Conservation (phyloP, 2,113 vertebrate genomes). For the Phylloscopus trochilus region DNA sequence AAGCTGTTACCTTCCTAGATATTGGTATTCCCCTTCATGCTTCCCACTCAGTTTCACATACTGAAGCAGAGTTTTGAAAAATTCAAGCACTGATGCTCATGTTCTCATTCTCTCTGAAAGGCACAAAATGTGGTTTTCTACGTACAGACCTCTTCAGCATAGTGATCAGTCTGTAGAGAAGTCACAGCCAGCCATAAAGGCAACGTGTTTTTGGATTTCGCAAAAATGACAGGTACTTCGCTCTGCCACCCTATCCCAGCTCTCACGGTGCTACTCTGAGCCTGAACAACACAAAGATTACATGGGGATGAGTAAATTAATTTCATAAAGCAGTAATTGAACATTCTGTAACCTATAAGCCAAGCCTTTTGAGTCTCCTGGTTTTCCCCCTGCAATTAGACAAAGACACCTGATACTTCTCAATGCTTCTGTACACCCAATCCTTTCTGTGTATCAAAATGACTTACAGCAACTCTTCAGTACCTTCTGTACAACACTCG, state of each 20-base stretch:
- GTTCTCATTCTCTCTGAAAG: not conserved
- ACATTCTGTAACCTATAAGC: not conserved
- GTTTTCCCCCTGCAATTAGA: not conserved
- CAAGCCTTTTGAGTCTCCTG: not conserved
- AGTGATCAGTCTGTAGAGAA: not conserved
- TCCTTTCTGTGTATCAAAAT: not conserved
- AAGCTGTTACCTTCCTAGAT: not conserved
- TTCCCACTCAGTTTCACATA: not conserved
- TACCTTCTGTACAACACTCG: not conserved
- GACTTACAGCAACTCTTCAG: not conserved
- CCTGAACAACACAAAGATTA: not conserved
- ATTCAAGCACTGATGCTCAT: not conserved
- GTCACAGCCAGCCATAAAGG: not conserved
- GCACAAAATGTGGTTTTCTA: not conserved
- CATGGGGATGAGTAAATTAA: not conserved
- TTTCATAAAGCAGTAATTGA: not conserved
- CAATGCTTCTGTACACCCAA: not conserved
- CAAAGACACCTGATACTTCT: not conserved
- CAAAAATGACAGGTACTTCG: not conserved
- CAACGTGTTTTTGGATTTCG: not conserved
- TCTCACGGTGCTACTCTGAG: not conserved
- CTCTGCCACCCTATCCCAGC: not conserved
- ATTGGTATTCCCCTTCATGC: not conserved
- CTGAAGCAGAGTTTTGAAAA: not conserved
- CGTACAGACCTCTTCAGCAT: not conserved